phyloP scores from a whole-genome alignment of 23 tunicate genomes.

The Oikopleura dioica region DNA sequence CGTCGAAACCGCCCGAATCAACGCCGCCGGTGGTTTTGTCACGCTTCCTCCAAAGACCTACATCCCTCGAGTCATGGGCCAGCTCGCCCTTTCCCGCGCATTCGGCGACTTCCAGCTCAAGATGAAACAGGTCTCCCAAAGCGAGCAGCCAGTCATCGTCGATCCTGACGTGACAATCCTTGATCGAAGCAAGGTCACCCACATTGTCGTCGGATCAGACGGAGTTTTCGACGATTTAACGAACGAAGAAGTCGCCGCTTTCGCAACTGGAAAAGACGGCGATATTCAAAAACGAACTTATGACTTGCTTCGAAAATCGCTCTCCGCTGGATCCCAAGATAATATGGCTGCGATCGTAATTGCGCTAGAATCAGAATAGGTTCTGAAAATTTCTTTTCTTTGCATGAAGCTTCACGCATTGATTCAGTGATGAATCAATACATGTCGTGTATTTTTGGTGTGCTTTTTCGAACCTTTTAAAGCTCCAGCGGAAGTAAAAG shows the following conservation, averaged over 20 bases:
- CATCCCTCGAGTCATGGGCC: constrained; percentile 59
- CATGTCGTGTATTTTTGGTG: no score
- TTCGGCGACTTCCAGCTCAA: constrained; percentile 75
- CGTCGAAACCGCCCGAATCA: constrained; percentile 52
- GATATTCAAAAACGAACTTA: not conserved
- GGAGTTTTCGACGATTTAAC: not conserved
- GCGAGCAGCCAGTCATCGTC: not conserved
- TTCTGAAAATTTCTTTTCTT: no score
- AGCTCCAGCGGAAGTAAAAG: no score
- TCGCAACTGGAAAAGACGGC: not conserved
- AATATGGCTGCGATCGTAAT: not conserved
- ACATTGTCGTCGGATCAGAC: not conserved
- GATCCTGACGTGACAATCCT: not conserved
- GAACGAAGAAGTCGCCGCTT: not conserved
- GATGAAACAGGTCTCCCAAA: constrained; percentile 14
- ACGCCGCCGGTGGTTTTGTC: constrained; percentile 95
- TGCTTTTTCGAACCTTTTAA: no score
- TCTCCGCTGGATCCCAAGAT: not conserved
- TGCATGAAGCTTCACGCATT: no score
- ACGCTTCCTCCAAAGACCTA: constrained; percentile 14
- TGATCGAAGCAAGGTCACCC: not conserved
- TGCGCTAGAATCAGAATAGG: not conserved
- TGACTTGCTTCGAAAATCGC: not conserved
- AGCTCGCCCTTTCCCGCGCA: constrained; percentile 70
- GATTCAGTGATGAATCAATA: no score